Conservation (phyloP, 2,888 invertebrate species). For the Caradrina clavipalpis region DNA sequence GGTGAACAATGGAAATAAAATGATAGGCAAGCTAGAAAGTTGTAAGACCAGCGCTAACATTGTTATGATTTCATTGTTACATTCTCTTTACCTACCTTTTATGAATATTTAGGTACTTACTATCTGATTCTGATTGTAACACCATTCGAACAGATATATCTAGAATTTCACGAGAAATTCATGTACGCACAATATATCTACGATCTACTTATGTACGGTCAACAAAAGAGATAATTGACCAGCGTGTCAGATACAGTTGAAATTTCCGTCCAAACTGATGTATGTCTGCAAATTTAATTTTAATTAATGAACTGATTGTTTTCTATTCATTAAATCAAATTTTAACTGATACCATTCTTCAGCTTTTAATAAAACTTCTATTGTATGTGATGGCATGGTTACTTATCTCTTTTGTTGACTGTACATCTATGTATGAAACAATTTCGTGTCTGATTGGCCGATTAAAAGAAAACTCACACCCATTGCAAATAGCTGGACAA, state of each 20-base stretch:
- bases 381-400: too few relatives aligned
- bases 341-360: too few relatives aligned
- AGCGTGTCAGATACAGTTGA: too few relatives aligned
- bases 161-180: conserved; percentile 1
- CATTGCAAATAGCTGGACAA: background rate
- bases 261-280: too few relatives aligned
- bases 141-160: conserved; percentile 19
- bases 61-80: conserved; percentile 58
- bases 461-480: background rate
- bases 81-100: conserved; percentile 46
- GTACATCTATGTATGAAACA: background rate
- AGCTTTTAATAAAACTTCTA: too few relatives aligned
- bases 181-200: background rate
- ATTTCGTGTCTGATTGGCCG: background rate
- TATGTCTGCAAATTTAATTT: too few relatives aligned
- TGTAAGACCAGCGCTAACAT: conserved; percentile 36
- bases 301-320: too few relatives aligned
- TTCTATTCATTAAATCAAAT: too few relatives aligned
- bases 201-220: too few relatives aligned
- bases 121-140: conserved; percentile 11
- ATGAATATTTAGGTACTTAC: conserved; percentile 46
- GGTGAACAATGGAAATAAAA: conserved; percentile 56
- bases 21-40: conserved; percentile 53
- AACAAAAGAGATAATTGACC: too few relatives aligned
- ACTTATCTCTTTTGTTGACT: too few relatives aligned